A percentile compares a stretch with the other conserved stretches of the same genome.
These are phyloP conservation scores for Monoplex corrugatus DNA, from an alignment of 2,888 invertebrate genomes.

Conservation along the genomic window DNA sequence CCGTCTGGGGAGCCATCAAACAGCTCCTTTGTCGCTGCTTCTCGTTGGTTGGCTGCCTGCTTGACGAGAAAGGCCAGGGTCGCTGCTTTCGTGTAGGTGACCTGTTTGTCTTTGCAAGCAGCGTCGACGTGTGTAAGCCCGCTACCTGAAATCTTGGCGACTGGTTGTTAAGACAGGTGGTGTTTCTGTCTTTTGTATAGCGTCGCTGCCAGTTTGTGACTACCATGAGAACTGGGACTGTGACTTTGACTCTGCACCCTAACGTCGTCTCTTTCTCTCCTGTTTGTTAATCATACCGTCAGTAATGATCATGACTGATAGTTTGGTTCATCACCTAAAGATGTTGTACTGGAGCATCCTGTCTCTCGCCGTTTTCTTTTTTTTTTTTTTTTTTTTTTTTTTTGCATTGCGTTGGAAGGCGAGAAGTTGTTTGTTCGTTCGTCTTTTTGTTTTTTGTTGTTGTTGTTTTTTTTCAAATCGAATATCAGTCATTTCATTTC, in stretches of 20 bases:
- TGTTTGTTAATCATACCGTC: background rate
- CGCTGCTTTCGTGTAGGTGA: background rate
- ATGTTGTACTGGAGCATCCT: background rate
- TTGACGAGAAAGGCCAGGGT: background rate
- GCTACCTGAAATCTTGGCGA: too few species aligned
- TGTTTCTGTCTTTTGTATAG: background rate
- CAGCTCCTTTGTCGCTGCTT: background rate
- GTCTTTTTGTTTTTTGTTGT: background rate
- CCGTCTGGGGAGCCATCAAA: conserved; percentile 65
- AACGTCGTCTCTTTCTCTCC: background rate
- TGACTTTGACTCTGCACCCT: background rate
- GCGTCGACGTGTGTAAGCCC: background rate
- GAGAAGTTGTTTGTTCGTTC: background rate
- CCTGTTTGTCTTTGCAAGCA: background rate
- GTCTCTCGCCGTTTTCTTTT: background rate
- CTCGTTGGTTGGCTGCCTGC: background rate
- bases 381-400: background rate
- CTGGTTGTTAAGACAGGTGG: too few species aligned
- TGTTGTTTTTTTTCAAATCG: too few species aligned
- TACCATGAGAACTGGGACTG: too few species aligned
- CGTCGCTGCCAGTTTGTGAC: background rate
- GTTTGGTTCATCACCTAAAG: background rate
- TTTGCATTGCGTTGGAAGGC: background rate
- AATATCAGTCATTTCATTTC: too few species aligned
- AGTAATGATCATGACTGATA: background rate